Evolutionary conservation across 2,113 vertebrate genomes (phyloP).

Genomic region (Syrmaticus mikado): DNA sequence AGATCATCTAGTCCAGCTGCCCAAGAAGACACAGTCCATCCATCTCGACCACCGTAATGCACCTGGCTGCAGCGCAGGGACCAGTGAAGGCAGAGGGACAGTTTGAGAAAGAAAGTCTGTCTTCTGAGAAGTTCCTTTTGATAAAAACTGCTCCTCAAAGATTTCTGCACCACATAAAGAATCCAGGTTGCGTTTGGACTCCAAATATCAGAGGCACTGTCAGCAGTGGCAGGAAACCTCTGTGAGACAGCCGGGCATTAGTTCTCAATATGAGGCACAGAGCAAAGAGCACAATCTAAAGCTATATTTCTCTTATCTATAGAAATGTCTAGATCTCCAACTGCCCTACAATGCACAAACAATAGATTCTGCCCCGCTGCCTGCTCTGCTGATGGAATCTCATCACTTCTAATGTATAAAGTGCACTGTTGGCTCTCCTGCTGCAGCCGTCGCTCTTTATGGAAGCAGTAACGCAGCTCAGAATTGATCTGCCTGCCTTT

Average conservation of each 20-base stretch:
- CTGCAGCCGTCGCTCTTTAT: neutral
- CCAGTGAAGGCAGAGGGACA: neutral
- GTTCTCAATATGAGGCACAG: neutral
- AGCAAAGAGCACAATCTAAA: neutral
- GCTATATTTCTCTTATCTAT: neutral
- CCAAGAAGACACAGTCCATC: neutral
- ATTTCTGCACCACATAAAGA: neutral
- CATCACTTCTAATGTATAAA: neutral
- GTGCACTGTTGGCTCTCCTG: neutral
- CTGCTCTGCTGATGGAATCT: neutral
- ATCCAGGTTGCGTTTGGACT: neutral
- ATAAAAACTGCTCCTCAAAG: neutral
- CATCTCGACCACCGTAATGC: neutral
- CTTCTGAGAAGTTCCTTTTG: neutral
- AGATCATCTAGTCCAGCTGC: too few species aligned
- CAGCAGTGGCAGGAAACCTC: neutral
- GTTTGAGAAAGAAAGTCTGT: neutral
- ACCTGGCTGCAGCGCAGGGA: neutral
- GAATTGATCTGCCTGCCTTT: neutral
- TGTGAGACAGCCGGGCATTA: neutral
- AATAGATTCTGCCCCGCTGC: neutral
- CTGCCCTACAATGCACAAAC: neutral
- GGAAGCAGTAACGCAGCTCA: neutral
- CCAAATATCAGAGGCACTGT: neutral
- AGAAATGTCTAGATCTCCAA: neutral